A percentile compares a stretch with the other conserved stretches of the same genome.
Conservation (phyloP, 1,140 invertebrate genomes). For the Frieseomelitta varia region DNA sequence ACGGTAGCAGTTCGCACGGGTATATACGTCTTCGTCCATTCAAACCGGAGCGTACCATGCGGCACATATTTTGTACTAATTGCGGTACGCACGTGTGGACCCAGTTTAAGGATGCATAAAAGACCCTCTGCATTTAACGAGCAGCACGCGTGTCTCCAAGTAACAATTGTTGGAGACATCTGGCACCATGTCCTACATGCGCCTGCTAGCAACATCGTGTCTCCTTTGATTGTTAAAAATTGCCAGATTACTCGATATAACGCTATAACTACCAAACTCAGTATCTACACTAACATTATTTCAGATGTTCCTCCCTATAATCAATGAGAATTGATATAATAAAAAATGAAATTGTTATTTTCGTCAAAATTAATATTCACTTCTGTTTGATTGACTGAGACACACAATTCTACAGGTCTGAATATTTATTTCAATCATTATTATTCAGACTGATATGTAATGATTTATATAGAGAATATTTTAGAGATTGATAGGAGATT, state of each 20-base stretch:
- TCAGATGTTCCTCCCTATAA: no score
- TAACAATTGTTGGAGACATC: conserved; percentile 36
- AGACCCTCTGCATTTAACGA: conserved; percentile 41
- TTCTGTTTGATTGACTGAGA: no score
- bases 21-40: neutral
- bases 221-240: neutral
- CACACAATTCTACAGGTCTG: no score
- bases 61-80: conserved; percentile 52
- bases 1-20: neutral
- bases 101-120: conserved; percentile 47
- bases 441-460: no score
- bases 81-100: conserved; percentile 58
- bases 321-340: no score
- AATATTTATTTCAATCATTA: no score
- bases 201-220: neutral
- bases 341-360: neutral
- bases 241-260: neutral
- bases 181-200: neutral
- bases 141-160: conserved; percentile 18
- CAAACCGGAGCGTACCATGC: conserved; percentile 29
- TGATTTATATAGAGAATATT: no score
- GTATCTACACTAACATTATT: no score
- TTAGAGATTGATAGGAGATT: no score
- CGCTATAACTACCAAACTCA: no score
- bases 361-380: no score